phyloP scores from a whole-genome alignment of 1,140 invertebrate genomes.

The Drosophila sechellia region DNA sequence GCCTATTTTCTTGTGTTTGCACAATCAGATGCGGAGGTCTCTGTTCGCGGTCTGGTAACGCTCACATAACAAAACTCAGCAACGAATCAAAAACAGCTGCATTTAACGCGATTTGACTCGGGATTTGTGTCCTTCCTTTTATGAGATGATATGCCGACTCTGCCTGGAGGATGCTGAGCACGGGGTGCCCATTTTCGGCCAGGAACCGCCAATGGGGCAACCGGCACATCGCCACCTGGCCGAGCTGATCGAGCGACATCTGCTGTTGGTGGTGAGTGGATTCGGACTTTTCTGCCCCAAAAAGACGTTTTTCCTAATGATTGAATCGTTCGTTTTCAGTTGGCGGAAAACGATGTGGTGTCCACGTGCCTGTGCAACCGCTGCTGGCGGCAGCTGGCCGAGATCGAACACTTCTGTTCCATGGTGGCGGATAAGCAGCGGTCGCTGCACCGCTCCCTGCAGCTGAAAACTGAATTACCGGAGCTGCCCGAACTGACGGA shows the following conservation, averaged over 20 bases:
- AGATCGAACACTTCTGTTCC: conserved; percentile 59
- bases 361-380: conserved; percentile 54
- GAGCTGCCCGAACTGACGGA: conserved; percentile 57
- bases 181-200: conserved; percentile 86
- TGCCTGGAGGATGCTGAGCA: conserved; percentile 95
- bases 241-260: conserved; percentile 41
- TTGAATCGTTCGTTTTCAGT: not conserved
- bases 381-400: conserved; percentile 55
- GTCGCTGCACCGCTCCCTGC: conserved; percentile 40
- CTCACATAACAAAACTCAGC: conserved; percentile 23
- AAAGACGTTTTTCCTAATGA: not conserved
- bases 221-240: conserved; percentile 17
- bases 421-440: conserved; percentile 68
- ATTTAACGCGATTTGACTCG: conserved; percentile 27
- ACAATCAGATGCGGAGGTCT: not conserved
- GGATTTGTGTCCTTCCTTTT: conserved; percentile 23
- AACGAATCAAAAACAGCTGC: conserved; percentile 43
- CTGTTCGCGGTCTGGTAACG: conserved; percentile 10
- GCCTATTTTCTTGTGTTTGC: not conserved
- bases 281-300: not conserved
- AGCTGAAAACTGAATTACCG: conserved; percentile 56
- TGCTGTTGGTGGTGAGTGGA: conserved; percentile 41
- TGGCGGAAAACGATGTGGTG: conserved; percentile 44
- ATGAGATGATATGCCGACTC: conserved; percentile 84
- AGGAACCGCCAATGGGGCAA: conserved; percentile 1